Evolutionary conservation across 2,888 invertebrate genomes (phyloP).

Genomic region (Trichogramma dendrolimi): DNA sequence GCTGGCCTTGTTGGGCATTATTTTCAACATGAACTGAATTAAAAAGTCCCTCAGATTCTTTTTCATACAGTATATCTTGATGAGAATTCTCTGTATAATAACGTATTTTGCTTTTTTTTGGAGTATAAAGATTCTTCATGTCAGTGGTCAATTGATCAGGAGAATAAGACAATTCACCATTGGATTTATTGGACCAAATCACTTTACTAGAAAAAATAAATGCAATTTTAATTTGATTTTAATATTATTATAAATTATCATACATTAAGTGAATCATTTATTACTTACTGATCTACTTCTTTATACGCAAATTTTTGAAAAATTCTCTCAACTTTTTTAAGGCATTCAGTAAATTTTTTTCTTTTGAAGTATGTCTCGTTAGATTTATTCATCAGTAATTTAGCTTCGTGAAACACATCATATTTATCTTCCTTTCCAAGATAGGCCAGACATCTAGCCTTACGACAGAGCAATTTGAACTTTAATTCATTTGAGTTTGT

Average conservation of each 20-base stretch:
- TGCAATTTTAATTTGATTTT: neutral
- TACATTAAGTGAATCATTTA: neutral
- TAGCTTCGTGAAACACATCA: slow-evolving; percentile 29
- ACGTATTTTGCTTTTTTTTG: slow-evolving; percentile 1
- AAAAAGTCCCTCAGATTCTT: slow-evolving; percentile 6
- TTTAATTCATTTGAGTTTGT: slow-evolving; percentile 61
- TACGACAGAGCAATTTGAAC: slow-evolving; percentile 61
- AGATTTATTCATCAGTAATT: slow-evolving; percentile 1
- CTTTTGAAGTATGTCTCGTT: slow-evolving; percentile 1
- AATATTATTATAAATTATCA: neutral
- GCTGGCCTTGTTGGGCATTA: slow-evolving; percentile 62
- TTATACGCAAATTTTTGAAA: neutral
- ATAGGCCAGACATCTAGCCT: slow-evolving; percentile 53
- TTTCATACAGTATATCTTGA: slow-evolving; percentile 8
- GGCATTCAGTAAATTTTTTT: neutral
- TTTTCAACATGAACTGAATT: slow-evolving; percentile 55
- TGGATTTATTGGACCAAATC: neutral
- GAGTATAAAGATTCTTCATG: neutral
- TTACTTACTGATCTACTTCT: neutral
- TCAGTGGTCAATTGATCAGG: neutral
- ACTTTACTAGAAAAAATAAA: neutral
- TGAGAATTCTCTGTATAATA: neutral
- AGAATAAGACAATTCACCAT: neutral
- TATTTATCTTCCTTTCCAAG: slow-evolving; percentile 32
- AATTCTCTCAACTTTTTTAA: neutral